Evolutionary conservation across 1,140 invertebrate genomes (phyloP).

Genomic region (Nasonia vitripennis): DNA sequence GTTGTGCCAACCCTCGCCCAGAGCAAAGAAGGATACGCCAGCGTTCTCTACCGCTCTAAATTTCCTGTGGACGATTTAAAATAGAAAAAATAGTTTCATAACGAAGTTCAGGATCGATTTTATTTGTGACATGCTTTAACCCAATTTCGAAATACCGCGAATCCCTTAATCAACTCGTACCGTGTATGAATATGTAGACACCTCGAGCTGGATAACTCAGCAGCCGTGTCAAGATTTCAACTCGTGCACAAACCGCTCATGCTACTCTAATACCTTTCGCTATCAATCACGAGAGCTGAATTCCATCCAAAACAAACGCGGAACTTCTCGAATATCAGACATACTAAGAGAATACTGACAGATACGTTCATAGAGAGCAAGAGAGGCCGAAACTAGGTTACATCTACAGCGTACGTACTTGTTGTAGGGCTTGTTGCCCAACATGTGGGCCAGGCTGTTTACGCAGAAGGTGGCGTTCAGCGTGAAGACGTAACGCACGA

Average conservation of each 20-base stretch:
- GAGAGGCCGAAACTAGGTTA: background rate
- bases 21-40: constrained; percentile 68
- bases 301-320: background rate
- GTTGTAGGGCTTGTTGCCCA: background rate
- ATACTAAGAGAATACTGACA: background rate
- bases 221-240: background rate
- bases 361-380: background rate
- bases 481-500: constrained; percentile 82
- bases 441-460: background rate
- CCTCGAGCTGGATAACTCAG: background rate
- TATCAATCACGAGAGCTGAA: constrained; percentile 1
- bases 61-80: constrained; percentile 72
- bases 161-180: background rate
- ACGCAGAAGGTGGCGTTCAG: background rate
- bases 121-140: background rate
- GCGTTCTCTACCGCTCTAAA: constrained; percentile 76
- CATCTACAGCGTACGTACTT: background rate
- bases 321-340: background rate
- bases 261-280: constrained; percentile 3
- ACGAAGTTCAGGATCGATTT: background rate
- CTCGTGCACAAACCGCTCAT: background rate
- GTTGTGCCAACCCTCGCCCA: constrained; percentile 81
- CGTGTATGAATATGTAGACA: background rate
- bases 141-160: background rate
- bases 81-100: background rate